Base-by-base conservation (phyloP, 2,888 invertebrate genomes). In the Habroteleia sp. region DNA sequence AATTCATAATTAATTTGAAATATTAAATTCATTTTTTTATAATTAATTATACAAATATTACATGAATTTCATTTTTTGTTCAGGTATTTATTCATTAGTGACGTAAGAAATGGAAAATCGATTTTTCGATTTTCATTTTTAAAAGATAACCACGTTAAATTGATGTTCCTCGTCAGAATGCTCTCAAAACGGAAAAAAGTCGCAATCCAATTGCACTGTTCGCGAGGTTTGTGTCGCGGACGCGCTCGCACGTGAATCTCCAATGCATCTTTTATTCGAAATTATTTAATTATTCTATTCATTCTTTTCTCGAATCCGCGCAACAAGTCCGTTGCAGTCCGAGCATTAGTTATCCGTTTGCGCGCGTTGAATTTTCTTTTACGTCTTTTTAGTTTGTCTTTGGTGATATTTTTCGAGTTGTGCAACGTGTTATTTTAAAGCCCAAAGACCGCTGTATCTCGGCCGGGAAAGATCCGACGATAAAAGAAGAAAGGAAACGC, bases 341-440 rank as follows among this genome's bases (percentile, higher is more conserved):
- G 44, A 60, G 60, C 65, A 74, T 65, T 63, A 72, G 66, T 76
- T 65, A 76, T 66, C 68, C 60, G 46, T 58, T 79, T 52, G 46
- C 37, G 46, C 54, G 31, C 41, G 63, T 42, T 71, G 37, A 54
- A 71, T 71, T 48, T 56, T 31, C 42, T 60, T 63, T 63, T 31
- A 46, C 33, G 29, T 41, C 44, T 25, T 42, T 68, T 58, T 23
- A 56, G 20, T 72, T 46, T 62, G 20, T 46, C 42, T 48, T 33
- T 37, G 56, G 41, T 41, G 63, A 63, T 63, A 72, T 72, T 71
- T 56, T 46, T 65, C 60, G 33, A 41, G 54, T 37, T 33, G 23
- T 14, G 41, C 62, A 48, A 37, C 46, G 63, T 66, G 66, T 65
- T 71, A 65, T 66, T 71, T 66, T 62, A 41, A 72, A 72, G 60